Evolutionary conservation across 2,888 invertebrate species (phyloP), one percentile per base, ranked within the genome.

Genomic region (Callinectes sapidus): DNA sequence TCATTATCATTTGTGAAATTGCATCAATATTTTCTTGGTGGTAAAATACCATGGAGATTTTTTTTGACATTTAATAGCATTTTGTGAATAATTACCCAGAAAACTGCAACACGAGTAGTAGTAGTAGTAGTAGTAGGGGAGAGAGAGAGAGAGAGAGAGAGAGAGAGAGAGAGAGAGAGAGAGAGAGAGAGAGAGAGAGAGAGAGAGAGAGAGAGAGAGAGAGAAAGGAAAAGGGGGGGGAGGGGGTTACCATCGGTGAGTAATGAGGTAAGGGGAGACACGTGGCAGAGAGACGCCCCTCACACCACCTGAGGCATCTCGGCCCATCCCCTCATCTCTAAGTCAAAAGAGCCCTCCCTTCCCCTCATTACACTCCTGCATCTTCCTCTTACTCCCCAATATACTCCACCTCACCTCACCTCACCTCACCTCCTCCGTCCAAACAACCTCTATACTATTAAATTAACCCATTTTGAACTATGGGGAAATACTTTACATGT

Each of bases 231-330:
- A 28, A 23, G 23, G 61, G 35, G 61, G 35, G 54, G 32, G 32
- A n/a, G 81, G 23, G 81, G 71, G 28, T n/a, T 71, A 71, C 10
- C 6, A 32, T 88, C 16, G 90, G 55, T 90, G 90, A 90, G 88
- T 92, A 92, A 92, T 90, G 88, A 88, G 77, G 77, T 55, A 23
- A 61, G 81, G 39, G 86, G 77, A 35, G 77, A 89, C 90, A 92
- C 90, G 92, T 90, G 92, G 87, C 90, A 87, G 77, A 18, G 77
- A 55, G 81, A 81, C 90, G 77, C 71, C 88, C 32, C 35, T 85
- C 66, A 71, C 54, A 8, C 35, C 89, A 91, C 35, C 91, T 77
- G 81, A 54, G 35, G 42, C 71, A 77, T n/a, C 32, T 54, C 48
- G n/a, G n/a, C 77, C 18, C 88, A 28, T 39, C 71, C 87, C 48